phyloP scores from a whole-genome alignment of 2,797 vertebrate genomes.

The Lithobates pipiens region DNA sequence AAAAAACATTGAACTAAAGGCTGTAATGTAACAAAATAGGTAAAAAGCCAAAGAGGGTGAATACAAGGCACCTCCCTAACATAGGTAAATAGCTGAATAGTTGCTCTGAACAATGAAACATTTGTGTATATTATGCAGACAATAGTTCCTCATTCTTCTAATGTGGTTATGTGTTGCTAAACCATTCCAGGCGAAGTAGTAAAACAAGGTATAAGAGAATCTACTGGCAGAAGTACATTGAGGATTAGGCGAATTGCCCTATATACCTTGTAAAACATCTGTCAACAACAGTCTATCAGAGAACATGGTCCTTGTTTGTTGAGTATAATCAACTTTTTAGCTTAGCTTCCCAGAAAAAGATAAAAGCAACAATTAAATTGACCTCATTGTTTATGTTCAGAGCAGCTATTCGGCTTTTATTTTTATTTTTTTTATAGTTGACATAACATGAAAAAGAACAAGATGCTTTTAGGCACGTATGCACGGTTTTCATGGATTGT shows the following conservation, averaged over 20 bases:
- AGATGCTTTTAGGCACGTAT: no score
- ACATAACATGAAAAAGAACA: no score
- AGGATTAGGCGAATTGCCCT: not conserved
- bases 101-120: conserved; percentile 1
- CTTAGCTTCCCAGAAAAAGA: no score
- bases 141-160: conserved; percentile 7
- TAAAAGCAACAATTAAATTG: no score
- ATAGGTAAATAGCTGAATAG: not conserved
- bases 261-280: not conserved
- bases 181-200: not conserved
- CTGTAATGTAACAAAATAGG: no score
- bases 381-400: no score
- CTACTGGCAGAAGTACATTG: not conserved
- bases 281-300: not conserved
- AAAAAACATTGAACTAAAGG: no score
- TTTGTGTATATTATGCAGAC: not conserved
- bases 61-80: not conserved
- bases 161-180: not conserved
- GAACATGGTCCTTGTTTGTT: not conserved
- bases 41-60: no score
- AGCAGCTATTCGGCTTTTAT: no score
- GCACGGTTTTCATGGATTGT: no score
- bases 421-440: no score
- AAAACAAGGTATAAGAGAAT: not conserved
- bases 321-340: no score